phyloP scores from a whole-genome alignment of 2,113 vertebrate genomes.

The Myotis davidii region DNA sequence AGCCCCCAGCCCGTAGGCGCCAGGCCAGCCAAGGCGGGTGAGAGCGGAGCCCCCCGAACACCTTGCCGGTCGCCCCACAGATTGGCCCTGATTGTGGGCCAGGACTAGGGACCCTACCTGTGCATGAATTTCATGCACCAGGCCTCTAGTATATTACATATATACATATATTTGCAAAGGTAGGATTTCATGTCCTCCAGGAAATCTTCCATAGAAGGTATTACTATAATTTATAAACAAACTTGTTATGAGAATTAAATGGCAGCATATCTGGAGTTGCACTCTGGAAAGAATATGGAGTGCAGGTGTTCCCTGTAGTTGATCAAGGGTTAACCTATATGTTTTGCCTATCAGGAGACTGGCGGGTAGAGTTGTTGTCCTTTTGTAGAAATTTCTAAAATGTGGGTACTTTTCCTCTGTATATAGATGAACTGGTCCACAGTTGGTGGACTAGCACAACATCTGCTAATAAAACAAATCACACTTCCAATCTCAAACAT shows the following conservation, averaged over 20 bases:
- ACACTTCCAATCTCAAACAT: neutral
- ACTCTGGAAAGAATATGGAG: neutral
- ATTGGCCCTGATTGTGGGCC: too few relatives aligned
- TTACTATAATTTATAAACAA: neutral
- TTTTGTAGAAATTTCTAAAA: slow-evolving; percentile 26
- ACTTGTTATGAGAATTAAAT: neutral
- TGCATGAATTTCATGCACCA: too few relatives aligned
- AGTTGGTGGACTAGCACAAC: neutral
- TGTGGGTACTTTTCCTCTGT: neutral
- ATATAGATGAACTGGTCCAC: neutral
- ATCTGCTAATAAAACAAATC: slow-evolving; percentile 23
- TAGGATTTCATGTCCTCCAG: neutral
- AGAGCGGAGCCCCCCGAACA: too few relatives aligned
- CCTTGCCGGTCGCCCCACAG: too few relatives aligned
- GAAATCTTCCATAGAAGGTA: neutral
- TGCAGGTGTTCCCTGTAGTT: neutral
- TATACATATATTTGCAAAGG: neutral
- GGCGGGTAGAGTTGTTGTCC: neutral
- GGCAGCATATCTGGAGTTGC: neutral
- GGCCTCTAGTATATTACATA: neutral
- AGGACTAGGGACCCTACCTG: too few relatives aligned
- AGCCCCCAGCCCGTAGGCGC: too few relatives aligned
- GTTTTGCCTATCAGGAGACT: neutral
- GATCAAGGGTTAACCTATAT: neutral
- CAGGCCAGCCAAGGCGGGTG: too few relatives aligned